phyloP scores from a whole-genome alignment of 2,888 invertebrate species.

The Psococerastis gibbosa region DNA sequence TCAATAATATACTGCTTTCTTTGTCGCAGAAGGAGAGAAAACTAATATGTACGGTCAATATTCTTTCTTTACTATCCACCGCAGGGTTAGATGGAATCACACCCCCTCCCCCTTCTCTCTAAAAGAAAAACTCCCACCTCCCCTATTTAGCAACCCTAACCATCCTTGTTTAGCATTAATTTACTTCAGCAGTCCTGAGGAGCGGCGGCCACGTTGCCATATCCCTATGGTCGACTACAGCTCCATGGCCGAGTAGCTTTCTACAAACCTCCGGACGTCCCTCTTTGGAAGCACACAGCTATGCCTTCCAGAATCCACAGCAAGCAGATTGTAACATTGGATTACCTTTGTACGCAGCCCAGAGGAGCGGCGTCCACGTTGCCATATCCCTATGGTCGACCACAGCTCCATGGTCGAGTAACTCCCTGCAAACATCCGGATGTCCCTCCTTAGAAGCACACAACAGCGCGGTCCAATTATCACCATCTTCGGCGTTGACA shows the following conservation, averaged over 20 bases:
- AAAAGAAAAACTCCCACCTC: too few species aligned
- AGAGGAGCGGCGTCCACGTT: constrained; percentile 91
- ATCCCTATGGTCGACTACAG: constrained; percentile 69
- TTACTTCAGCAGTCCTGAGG: constrained; percentile 91
- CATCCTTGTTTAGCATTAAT: too few species aligned
- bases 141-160: too few species aligned
- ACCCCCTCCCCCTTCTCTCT: too few species aligned
- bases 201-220: constrained; percentile 88
- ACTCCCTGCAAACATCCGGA: constrained; percentile 54
- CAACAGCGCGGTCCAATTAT: constrained; percentile 82
- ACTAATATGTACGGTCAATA: too few species aligned
- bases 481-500: constrained; percentile 75
- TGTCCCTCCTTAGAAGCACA: constrained; percentile 84
- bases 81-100: too few species aligned
- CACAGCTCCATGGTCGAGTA: constrained; percentile 68
- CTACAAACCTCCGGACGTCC: too few species aligned
- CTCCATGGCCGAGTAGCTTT: constrained; percentile 67
- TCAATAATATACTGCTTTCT: too few species aligned
- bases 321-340: too few species aligned
- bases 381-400: constrained; percentile 80
- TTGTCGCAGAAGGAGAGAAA: too few species aligned
- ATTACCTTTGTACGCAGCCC: constrained; percentile 89
- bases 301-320: too few species aligned
- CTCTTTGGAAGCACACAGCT: constrained; percentile 78
- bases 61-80: too few species aligned